phyloP scores from a whole-genome alignment of 2,888 invertebrate species.

The Parasteatoda lunata region DNA sequence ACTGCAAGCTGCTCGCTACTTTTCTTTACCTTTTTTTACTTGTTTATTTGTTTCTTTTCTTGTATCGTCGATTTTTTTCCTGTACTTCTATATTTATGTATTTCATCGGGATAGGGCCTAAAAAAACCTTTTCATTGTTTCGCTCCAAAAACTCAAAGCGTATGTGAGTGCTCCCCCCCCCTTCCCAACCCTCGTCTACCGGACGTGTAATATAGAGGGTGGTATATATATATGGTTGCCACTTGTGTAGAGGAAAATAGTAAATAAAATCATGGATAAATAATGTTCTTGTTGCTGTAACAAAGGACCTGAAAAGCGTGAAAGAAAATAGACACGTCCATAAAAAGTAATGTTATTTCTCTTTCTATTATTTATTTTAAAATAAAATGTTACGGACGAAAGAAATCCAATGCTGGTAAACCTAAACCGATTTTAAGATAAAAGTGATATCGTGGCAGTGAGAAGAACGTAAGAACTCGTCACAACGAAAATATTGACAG shows the following conservation, averaged over 20 bases:
- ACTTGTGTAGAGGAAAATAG: slow-evolving; percentile 19
- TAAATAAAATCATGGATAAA: slow-evolving; percentile 35
- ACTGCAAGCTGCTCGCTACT: slow-evolving; percentile 18
- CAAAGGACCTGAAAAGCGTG: slow-evolving; percentile 32
- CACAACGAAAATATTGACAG: no score
- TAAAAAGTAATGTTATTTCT: slow-evolving; percentile 32
- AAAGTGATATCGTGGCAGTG: no score
- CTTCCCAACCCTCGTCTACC: neutral
- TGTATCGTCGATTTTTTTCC: neutral
- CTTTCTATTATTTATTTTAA: neutral
- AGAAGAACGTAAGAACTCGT: no score
- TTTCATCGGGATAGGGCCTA: slow-evolving; percentile 16
- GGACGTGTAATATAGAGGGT: no score
- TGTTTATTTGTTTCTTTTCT: neutral
- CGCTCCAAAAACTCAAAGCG: slow-evolving; percentile 25
- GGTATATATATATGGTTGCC: slow-evolving; percentile 36
- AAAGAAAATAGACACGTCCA: slow-evolving; percentile 25
- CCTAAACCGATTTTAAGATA: no score
- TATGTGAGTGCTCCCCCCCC: slow-evolving; percentile 7
- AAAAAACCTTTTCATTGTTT: slow-evolving; percentile 29
- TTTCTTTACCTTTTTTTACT: neutral
- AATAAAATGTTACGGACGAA: neutral
- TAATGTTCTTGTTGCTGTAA: slow-evolving; percentile 13
- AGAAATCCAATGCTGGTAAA: neutral
- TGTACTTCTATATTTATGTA: slow-evolving; percentile 33